phyloP scores from a whole-genome alignment of 2,113 vertebrate species.

The Leucopsar rothschildi region DNA sequence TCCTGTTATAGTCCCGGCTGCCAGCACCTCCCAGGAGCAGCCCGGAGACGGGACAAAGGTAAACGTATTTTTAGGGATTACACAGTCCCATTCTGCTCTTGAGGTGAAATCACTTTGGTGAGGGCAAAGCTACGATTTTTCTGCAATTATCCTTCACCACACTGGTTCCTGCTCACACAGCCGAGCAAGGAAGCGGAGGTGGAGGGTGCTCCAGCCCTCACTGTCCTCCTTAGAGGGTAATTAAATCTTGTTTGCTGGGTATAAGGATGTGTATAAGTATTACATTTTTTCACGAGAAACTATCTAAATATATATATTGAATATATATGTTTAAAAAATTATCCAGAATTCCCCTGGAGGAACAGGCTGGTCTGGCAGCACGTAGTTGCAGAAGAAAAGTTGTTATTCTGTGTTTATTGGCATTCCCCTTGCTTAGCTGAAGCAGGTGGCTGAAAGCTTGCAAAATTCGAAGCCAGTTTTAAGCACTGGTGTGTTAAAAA shows the following conservation, averaged over 20 bases:
- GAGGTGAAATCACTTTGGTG: rapidly evolving
- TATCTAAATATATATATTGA: not conserved
- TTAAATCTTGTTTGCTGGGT: not conserved
- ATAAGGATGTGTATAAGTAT: not conserved
- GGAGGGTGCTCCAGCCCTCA: not conserved
- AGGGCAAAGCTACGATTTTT: not conserved
- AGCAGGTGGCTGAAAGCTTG: not conserved
- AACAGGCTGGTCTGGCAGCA: not conserved
- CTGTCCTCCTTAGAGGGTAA: not conserved
- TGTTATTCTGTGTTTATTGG: rapidly evolving
- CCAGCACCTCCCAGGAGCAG: not conserved
- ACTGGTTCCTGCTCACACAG: not conserved
- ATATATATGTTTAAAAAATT: too few relatives aligned
- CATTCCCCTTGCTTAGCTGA: not conserved
- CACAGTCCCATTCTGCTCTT: rapidly evolving
- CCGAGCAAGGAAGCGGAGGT: not conserved
- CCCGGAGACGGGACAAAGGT: not conserved
- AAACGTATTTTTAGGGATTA: not conserved
- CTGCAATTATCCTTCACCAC: not conserved
- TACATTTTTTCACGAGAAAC: not conserved
- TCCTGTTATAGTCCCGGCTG: rapidly evolving
- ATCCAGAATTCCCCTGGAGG: not conserved
- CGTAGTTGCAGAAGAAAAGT: not conserved
- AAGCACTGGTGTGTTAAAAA: not conserved
- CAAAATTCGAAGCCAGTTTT: not conserved